phyloP scores from a whole-genome alignment of 2,888 invertebrate genomes.

The Dicyrtomina minuta region DNA sequence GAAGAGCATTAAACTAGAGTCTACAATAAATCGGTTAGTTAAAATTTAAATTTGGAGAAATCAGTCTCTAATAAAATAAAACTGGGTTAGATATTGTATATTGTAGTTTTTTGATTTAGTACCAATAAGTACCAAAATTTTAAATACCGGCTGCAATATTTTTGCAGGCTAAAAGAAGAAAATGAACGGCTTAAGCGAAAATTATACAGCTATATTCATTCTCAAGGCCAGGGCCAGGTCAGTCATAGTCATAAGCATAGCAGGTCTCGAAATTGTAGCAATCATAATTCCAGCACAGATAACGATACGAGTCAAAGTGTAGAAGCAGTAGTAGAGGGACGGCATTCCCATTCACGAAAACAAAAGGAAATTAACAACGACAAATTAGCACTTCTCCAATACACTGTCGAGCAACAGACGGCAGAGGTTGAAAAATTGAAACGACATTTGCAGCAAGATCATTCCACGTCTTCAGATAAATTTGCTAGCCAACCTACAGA shows the following conservation, averaged over 20 bases:
- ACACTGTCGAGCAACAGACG: slow-evolving; percentile 45
- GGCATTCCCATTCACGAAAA: too few relatives aligned
- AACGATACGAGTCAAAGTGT: too few relatives aligned
- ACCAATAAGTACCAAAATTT: not conserved
- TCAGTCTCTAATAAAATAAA: not conserved
- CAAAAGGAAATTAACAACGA: slow-evolving; percentile 39
- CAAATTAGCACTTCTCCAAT: slow-evolving; percentile 46
- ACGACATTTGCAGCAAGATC: slow-evolving; percentile 31
- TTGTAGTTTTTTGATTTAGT: not conserved
- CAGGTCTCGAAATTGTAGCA: too few relatives aligned
- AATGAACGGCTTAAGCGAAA: slow-evolving; percentile 8
- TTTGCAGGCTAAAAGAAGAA: slow-evolving; percentile 15
- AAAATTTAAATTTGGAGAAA: not conserved
- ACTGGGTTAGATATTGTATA: not conserved
- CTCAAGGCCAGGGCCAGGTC: too few relatives aligned
- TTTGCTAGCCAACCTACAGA: too few relatives aligned
- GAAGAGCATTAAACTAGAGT: slow-evolving; percentile 6
- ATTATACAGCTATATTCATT: too few relatives aligned
- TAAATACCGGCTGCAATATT: not conserved
- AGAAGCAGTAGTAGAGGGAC: too few relatives aligned
- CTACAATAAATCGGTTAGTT: slow-evolving; percentile 3
- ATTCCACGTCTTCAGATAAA: too few relatives aligned
- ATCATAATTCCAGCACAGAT: too few relatives aligned
- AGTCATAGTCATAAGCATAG: too few relatives aligned
- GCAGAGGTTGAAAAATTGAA: slow-evolving; percentile 45